Percentiles rank a stretch among this genome's conserved stretches.
These are phyloP conservation scores for Hirtodrosophila alboralis DNA, from an alignment of 2,888 invertebrate species.

Conservation along the genomic window DNA sequence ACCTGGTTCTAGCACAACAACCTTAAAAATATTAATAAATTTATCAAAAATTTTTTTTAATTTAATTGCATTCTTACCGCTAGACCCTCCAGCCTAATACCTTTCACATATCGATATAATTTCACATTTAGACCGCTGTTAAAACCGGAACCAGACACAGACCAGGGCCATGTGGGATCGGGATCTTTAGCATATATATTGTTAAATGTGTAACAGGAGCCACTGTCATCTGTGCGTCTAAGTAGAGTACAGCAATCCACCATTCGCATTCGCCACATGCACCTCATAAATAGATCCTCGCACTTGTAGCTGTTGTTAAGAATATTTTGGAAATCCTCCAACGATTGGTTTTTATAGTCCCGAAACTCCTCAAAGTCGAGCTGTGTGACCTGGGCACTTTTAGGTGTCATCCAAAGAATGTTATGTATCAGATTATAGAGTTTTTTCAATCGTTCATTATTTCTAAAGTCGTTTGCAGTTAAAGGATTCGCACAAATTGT, in stretches of 20 bases:
- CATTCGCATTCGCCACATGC: slow-evolving; percentile 60
- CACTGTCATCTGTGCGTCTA: slow-evolving; percentile 12
- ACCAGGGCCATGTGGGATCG: slow-evolving; percentile 71
- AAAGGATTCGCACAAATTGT: slow-evolving; percentile 68
- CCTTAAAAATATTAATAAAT: slow-evolving; percentile 32
- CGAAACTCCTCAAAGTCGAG: slow-evolving; percentile 19
- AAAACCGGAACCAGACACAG: slow-evolving; percentile 57
- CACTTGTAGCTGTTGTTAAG: slow-evolving; percentile 39
- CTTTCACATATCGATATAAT: slow-evolving; percentile 39
- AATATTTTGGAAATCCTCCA: slow-evolving; percentile 20
- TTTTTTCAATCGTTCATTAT: neutral
- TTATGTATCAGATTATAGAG: slow-evolving; percentile 42
- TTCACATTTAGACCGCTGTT: slow-evolving; percentile 57
- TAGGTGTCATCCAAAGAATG: slow-evolving; percentile 30
- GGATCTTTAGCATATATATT: slow-evolving; percentile 26
- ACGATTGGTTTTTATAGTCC: slow-evolving; percentile 6
- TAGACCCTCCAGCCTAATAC: slow-evolving; percentile 25
- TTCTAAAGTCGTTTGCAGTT: neutral
- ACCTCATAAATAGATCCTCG: slow-evolving; percentile 55
- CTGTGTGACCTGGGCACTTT: neutral
- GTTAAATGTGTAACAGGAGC: slow-evolving; percentile 63
- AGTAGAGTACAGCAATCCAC: slow-evolving; percentile 69
- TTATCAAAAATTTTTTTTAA: neutral
- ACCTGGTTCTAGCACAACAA: slow-evolving; percentile 64
- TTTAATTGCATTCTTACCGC: slow-evolving; percentile 46